Evolutionary conservation across 2,888 invertebrate species (phyloP).

Genomic region (Caenorhabditis zanzibari): DNA sequence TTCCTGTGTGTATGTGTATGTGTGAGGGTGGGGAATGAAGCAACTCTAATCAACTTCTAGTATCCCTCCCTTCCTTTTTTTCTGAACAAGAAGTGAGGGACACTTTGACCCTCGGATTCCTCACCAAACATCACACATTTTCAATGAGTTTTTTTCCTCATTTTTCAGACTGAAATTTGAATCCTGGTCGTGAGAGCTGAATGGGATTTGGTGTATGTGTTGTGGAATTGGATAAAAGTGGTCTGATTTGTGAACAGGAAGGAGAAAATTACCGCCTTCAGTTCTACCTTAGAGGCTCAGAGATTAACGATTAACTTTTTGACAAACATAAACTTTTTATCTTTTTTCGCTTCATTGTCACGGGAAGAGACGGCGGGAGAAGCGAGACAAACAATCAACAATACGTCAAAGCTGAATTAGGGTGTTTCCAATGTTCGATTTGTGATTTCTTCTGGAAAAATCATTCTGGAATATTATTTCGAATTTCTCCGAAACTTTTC

Average conservation of each 20-base stretch:
- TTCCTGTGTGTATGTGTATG: conserved; percentile 13
- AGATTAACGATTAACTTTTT: conserved; percentile 46
- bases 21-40: conserved; percentile 56
- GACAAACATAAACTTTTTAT: conserved; percentile 44
- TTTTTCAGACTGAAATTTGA: conserved; percentile 25
- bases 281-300: conserved; percentile 30
- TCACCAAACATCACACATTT: conserved; percentile 50
- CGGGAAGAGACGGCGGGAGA: conserved; percentile 4
- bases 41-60: conserved; percentile 51
- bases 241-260: conserved; percentile 39
- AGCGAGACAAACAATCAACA: conserved; percentile 21
- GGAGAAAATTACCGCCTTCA: conserved; percentile 21
- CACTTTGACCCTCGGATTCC: not conserved
- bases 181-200: not conserved
- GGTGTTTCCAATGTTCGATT: conserved; percentile 1
- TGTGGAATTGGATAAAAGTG: not conserved
- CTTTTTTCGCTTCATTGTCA: conserved; percentile 19
- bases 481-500: conserved; percentile 37
- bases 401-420: conserved; percentile 3
- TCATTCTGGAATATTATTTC: conserved; percentile 24
- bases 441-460: conserved; percentile 17
- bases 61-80: conserved; percentile 14
- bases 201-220: not conserved
- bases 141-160: not conserved
- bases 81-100: conserved; percentile 17